Conservation (phyloP, 2,113 vertebrate species). For the Lycocorax pyrrhopterus region DNA sequence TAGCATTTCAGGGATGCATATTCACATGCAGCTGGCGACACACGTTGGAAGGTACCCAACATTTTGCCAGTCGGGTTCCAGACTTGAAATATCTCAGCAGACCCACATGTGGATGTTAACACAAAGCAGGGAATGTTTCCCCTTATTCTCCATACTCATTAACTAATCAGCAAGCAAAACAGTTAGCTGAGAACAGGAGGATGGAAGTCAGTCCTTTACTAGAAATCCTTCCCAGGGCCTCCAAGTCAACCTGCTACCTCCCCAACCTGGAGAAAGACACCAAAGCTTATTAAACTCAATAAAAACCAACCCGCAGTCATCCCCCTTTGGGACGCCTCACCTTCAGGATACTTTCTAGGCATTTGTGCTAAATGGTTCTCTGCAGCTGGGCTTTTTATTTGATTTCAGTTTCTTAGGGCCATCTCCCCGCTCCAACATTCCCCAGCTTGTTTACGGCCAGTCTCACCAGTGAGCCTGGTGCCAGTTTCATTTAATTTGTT, state of each 20-base stretch:
- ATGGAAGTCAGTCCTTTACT: neutral
- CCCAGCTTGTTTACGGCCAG: slow-evolving; percentile 40
- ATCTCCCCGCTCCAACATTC: slow-evolving; percentile 18
- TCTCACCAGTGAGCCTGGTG: slow-evolving; percentile 14
- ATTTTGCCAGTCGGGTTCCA: slow-evolving; percentile 29
- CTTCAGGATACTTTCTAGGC: slow-evolving; percentile 44
- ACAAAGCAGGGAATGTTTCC: neutral
- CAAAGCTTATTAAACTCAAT: neutral
- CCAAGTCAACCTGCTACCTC: neutral
- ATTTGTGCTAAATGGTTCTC: neutral
- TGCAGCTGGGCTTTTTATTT: slow-evolving; percentile 44
- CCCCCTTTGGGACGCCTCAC: neutral
- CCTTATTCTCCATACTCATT: neutral
- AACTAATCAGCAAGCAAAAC: slow-evolving; percentile 1
- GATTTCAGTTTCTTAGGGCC: slow-evolving; percentile 24
- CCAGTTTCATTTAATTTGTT: slow-evolving; percentile 60
- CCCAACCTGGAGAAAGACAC: neutral
- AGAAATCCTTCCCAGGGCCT: neutral
- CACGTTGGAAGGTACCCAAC: neutral
- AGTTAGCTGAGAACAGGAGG: neutral
- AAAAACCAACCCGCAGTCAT: neutral
- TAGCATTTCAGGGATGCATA: slow-evolving; percentile 66
- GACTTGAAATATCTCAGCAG: slow-evolving; percentile 26
- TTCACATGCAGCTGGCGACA: slow-evolving; percentile 61
- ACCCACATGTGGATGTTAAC: neutral